Evolutionary conservation across 2,113 vertebrate species (phyloP).

Genomic region (Cinclus cinclus): DNA sequence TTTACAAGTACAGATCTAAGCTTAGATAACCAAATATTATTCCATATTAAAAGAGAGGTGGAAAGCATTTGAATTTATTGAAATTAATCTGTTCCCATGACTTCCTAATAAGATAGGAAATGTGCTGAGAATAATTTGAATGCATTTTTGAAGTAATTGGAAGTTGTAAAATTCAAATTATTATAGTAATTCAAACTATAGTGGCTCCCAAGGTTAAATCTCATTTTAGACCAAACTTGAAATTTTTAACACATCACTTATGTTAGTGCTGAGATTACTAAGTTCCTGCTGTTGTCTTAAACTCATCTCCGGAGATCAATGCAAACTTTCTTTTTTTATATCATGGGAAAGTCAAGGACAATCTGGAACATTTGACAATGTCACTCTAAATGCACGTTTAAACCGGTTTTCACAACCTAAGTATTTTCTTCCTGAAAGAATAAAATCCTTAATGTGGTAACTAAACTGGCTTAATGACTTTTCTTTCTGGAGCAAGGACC

Average conservation of each 20-base stretch:
- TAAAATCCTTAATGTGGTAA: neutral
- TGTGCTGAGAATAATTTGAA: constrained; percentile 6
- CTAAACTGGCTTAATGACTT: neutral
- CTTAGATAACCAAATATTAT: neutral
- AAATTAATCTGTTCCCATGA: constrained; percentile 22
- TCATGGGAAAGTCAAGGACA: neutral
- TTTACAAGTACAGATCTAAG: neutral
- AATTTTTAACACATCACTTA: neutral
- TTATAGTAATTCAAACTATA: neutral
- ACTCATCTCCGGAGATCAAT: neutral
- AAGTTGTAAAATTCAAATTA: constrained; percentile 31
- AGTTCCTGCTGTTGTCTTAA: neutral
- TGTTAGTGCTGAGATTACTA: neutral
- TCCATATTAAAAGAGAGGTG: neutral
- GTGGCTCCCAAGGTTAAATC: neutral
- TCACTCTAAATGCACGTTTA: neutral
- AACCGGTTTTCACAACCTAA: neutral
- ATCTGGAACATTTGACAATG: neutral
- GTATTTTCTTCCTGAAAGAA: neutral
- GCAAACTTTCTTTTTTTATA: neutral
- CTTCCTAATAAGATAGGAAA: constrained; percentile 35
- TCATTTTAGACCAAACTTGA: neutral
- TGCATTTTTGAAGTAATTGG: constrained; percentile 3
- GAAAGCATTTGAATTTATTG: constrained; percentile 20
- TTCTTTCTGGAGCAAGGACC: neutral